Evolutionary conservation across 2,888 invertebrate species (phyloP).

Genomic region (Tineola bisselliella): DNA sequence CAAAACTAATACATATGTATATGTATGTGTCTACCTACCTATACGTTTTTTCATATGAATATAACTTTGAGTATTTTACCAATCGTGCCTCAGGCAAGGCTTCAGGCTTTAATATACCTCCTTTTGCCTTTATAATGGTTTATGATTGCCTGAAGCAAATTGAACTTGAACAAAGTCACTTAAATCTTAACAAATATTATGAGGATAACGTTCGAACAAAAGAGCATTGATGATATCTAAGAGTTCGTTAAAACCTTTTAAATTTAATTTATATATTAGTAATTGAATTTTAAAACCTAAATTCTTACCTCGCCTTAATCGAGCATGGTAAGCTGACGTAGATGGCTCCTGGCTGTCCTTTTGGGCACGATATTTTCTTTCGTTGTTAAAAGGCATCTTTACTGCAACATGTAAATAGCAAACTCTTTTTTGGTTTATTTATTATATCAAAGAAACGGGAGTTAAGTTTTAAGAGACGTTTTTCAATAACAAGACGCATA

Average conservation of each 20-base stretch:
- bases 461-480: no score
- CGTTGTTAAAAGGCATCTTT: background rate
- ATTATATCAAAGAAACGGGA: no score
- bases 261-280: no score
- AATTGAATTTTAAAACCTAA: background rate
- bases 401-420: background rate
- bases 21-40: no score
- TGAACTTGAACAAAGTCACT: background rate
- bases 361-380: background rate
- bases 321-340: background rate
- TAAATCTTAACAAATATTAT: background rate
- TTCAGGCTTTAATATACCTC: background rate
- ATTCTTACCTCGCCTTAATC: background rate
- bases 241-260: no score
- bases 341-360: slow-evolving; percentile 1
- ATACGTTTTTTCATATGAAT: no score
- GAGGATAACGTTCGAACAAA: background rate
- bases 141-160: background rate
- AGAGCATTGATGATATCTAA: no score
- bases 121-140: slow-evolving; percentile 3
- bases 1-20: no score
- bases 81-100: background rate
- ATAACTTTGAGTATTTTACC: background rate
- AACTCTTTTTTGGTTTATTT: no score
- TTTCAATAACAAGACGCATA: no score